phyloP scores from a whole-genome alignment of 30 jellyfish, hydroid and myxozoan species.

The Clytia hemisphaerica region DNA sequence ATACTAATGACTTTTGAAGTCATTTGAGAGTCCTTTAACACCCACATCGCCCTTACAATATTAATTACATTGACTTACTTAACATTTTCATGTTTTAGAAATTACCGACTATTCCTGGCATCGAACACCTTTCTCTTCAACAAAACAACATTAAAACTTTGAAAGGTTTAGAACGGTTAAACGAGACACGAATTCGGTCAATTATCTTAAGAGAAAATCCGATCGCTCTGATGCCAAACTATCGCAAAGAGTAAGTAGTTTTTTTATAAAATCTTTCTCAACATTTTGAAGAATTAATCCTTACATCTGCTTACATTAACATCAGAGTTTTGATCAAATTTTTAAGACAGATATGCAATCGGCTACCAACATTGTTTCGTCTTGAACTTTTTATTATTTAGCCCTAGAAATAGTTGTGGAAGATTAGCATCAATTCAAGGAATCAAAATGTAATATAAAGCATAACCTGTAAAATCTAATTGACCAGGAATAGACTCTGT shows the following conservation, averaged over 20 bases:
- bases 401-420: no score
- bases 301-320: neutral
- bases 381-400: no score
- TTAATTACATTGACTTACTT: no score
- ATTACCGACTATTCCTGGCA: constrained; percentile 54
- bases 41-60: no score
- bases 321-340: neutral
- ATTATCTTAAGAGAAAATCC: constrained; percentile 76
- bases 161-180: constrained; percentile 50
- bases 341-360: no score
- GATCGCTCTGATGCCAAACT: constrained; percentile 60
- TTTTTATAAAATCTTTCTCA: neutral
- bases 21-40: no score
- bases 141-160: constrained; percentile 61
- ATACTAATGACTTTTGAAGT: no score
- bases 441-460: no score
- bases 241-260: constrained; percentile 59
- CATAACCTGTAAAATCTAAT: no score
- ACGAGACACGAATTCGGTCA: constrained; percentile 51
- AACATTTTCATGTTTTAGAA: constrained; percentile 45
- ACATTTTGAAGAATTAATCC: neutral
- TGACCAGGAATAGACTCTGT: no score
- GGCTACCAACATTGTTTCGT: no score
- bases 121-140: constrained; percentile 80
- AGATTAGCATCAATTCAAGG: no score